Percentiles rank a stretch among this genome's conserved stretches.
phyloP scores from a whole-genome alignment of 2,888 invertebrate species.

The Crocallis elinguaria region DNA sequence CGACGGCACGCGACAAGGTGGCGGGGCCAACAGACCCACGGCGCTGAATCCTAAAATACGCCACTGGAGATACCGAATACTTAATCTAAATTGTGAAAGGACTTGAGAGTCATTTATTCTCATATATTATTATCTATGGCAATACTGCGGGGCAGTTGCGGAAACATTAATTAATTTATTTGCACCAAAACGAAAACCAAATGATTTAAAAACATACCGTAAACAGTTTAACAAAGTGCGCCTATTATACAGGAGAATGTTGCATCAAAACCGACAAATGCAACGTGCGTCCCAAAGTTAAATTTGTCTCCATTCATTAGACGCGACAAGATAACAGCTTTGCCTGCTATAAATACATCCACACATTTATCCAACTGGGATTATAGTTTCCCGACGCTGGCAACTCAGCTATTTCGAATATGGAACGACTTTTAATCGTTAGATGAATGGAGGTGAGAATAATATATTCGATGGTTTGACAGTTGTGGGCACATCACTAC shows the following conservation, averaged over 20 bases:
- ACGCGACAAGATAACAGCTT: constrained; percentile 12
- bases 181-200: constrained; percentile 1
- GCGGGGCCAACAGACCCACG: too few species aligned
- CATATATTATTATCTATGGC: not conserved
- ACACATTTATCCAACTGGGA: constrained; percentile 27
- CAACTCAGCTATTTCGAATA: constrained; percentile 35
- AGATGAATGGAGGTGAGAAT: constrained; percentile 31
- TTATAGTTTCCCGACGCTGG: constrained; percentile 32
- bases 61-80: too few species aligned
- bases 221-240: constrained; percentile 22
- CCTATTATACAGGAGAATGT: constrained; percentile 11
- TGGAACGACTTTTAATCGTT: constrained; percentile 31
- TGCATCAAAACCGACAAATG: constrained; percentile 12
- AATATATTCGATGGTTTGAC: constrained; percentile 31
- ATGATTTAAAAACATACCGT: constrained; percentile 15
- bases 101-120: too few species aligned
- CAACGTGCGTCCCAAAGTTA: constrained; percentile 15
- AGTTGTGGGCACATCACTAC: constrained; percentile 26
- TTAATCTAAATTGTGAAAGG: too few species aligned
- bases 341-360: constrained; percentile 31
- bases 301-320: constrained; percentile 28
- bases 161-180: not conserved
- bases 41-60: too few species aligned
- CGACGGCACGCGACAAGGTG: too few species aligned
- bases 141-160: not conserved